phyloP scores from a whole-genome alignment of 1,140 invertebrate species.

The Cydia splendana region DNA sequence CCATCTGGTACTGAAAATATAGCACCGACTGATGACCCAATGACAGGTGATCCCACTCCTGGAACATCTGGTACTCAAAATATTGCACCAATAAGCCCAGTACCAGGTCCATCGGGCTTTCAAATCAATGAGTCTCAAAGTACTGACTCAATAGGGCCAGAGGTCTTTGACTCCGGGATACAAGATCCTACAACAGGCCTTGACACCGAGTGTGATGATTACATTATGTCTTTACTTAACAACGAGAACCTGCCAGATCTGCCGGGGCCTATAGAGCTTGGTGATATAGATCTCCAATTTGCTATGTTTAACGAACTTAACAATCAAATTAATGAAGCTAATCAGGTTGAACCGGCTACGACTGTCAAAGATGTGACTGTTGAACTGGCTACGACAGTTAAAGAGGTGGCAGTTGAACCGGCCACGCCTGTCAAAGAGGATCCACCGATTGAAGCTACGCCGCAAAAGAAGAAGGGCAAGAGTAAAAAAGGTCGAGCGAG shows the following conservation, averaged over 20 bases:
- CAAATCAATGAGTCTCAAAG: conserved; percentile 11
- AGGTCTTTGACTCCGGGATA: neutral
- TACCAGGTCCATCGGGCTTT: neutral
- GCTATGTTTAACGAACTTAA: neutral
- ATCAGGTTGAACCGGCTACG: neutral
- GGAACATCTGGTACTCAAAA: neutral
- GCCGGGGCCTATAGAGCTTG: conserved; percentile 10
- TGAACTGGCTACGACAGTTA: neutral
- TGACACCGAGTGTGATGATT: conserved; percentile 23
- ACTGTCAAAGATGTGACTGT: neutral
- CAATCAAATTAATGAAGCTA: neutral
- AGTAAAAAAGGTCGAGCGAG: neutral
- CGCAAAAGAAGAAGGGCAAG: neutral
- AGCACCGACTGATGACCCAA: neutral
- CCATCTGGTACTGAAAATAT: neutral
- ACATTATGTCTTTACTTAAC: conserved; percentile 22
- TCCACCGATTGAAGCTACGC: neutral
- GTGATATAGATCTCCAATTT: conserved; percentile 19
- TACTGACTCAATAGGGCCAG: neutral
- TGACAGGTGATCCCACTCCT: neutral
- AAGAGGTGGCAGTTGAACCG: neutral
- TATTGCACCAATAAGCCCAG: neutral
- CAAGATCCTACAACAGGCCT: conserved; percentile 7
- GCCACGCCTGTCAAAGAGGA: neutral
- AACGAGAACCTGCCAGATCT: conserved; percentile 24